These are phyloP conservation scores for Pogonus chalceus DNA, from an alignment of 1,140 invertebrate species.

Conservation along the genomic window DNA sequence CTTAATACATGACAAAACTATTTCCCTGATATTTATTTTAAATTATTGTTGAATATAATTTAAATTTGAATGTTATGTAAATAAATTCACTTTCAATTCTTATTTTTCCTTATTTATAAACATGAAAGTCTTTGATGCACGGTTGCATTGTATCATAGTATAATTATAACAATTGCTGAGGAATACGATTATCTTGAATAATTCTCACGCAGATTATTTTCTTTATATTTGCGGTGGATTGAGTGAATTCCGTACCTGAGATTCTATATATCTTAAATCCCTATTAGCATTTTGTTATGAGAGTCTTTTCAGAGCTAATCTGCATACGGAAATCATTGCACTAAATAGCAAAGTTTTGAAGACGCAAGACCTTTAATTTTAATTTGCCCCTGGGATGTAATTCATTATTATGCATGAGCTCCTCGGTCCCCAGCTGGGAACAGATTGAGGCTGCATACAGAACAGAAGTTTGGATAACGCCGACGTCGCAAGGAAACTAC, in stretches of 20 bases:
- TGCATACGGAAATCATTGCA: constrained; percentile 35
- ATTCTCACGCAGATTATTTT: no score
- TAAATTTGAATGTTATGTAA: no score
- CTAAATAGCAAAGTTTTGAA: constrained; percentile 37
- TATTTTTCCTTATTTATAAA: no score
- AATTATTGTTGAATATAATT: no score
- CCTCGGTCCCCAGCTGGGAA: constrained; percentile 23
- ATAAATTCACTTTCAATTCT: no score
- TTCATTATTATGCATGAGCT: constrained; percentile 39
- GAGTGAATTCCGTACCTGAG: neutral
- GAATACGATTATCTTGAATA: no score
- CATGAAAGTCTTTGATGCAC: no score
- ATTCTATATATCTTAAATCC: constrained; percentile 8
- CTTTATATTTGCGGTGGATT: neutral
- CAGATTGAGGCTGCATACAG: constrained; percentile 30
- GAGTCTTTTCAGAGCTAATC: constrained; percentile 21
- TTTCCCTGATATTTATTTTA: no score
- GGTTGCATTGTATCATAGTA: no score
- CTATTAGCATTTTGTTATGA: constrained; percentile 10
- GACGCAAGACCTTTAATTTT: constrained; percentile 35
- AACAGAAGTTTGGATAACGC: constrained; percentile 30
- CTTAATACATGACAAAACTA: no score
- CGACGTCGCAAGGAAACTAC: constrained; percentile 15
- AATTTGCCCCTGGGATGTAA: constrained; percentile 36
- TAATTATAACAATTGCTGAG: no score